These are phyloP conservation scores for Xanthia icteritia DNA, from an alignment of 2,888 invertebrate species.

Conservation along the genomic window DNA sequence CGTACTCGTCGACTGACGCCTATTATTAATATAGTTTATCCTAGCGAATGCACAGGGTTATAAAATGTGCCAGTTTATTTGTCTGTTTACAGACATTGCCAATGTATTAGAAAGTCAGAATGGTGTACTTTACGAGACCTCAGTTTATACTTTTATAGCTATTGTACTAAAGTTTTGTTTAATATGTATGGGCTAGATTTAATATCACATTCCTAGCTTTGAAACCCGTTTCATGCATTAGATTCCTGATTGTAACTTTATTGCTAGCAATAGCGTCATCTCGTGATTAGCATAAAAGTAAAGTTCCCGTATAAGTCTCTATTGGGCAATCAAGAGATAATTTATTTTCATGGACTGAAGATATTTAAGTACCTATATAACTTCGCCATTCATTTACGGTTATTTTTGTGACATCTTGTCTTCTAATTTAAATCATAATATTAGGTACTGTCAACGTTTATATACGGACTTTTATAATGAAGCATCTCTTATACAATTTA, in stretches of 20 bases:
- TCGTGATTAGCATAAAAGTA: constrained; percentile 38
- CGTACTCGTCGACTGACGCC: constrained; percentile 70
- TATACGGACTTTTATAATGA: constrained; percentile 47
- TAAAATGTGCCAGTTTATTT: constrained; percentile 56
- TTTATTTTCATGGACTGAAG: constrained; percentile 24
- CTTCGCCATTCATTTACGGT: constrained; percentile 13
- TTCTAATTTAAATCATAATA: constrained; percentile 26
- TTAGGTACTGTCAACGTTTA: constrained; percentile 33
- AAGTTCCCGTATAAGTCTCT: constrained; percentile 14
- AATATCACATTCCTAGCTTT: constrained; percentile 43
- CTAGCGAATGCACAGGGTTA: constrained; percentile 48
- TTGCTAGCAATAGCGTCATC: constrained; percentile 41
- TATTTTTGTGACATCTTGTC: not conserved
- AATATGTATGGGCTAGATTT: constrained; percentile 38
- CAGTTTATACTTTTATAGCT: constrained; percentile 30
- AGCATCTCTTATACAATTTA: constrained; percentile 66
- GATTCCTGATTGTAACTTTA: constrained; percentile 35
- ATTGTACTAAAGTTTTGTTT: constrained; percentile 53
- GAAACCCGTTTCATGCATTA: constrained; percentile 28
- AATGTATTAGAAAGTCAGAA: constrained; percentile 45
- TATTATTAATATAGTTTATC: constrained; percentile 67
- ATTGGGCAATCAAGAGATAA: constrained; percentile 43
- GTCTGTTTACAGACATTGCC: constrained; percentile 42
- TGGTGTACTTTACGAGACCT: constrained; percentile 42
- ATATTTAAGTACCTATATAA: not conserved